Conservation (phyloP, 1,140 invertebrate genomes). For the Tetramorium parvispinum region DNA sequence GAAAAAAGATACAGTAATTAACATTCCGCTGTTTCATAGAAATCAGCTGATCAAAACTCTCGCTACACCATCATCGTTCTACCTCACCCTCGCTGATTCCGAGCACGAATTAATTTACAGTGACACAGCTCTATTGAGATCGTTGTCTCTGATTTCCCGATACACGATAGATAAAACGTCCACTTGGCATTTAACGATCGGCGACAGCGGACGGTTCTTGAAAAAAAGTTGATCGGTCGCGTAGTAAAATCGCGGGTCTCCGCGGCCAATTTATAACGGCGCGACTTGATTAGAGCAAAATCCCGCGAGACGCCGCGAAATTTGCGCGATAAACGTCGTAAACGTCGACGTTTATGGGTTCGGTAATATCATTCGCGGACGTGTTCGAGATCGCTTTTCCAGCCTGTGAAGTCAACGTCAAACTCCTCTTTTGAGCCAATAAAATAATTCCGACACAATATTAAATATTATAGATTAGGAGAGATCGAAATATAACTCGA, state of each 20-base stretch:
- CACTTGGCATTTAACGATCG: conserved; percentile 24
- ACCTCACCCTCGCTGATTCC: not conserved
- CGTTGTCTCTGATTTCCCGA: not conserved
- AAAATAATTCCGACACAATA: not conserved
- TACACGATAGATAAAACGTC: conserved; percentile 2
- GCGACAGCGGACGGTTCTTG: not conserved
- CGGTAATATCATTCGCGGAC: conserved; percentile 24
- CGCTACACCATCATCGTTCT: not conserved
- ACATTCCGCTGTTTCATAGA: not conserved
- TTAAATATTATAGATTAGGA: not conserved
- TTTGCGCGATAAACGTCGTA: conserved; percentile 40
- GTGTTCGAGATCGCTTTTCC: not conserved
- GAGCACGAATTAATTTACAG: conserved; percentile 3
- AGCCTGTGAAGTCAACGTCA: not conserved
- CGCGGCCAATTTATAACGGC: conserved; percentile 54
- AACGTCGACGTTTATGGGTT: conserved; percentile 60
- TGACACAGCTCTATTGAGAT: not conserved
- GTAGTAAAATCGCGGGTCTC: conserved; percentile 30
- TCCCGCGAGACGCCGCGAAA: conserved; percentile 28
- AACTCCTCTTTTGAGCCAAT: not conserved
- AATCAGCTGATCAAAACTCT: not conserved
- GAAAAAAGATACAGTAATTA: not conserved
- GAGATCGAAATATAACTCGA: not conserved
- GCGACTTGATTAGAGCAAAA: conserved; percentile 65
- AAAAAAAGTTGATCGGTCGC: not conserved